These are phyloP conservation scores for Gopherus evgoodei DNA, from an alignment of 2,113 vertebrate genomes.

Conservation along the genomic window DNA sequence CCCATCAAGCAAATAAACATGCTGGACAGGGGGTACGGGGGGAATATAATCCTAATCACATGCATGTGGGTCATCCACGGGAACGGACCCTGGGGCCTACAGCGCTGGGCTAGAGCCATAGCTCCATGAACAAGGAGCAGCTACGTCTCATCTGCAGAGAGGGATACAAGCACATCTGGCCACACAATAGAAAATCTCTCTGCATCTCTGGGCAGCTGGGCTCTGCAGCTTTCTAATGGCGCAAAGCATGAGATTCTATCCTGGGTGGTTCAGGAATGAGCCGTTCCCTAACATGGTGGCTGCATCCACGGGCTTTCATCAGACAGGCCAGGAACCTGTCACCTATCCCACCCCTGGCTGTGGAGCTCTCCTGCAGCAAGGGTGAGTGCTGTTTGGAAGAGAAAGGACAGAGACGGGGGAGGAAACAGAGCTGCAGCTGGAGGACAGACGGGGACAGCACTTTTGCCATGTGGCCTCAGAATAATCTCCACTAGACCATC, in stretches of 20 bases:
- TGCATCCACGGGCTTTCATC: background rate
- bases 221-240: background rate
- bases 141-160: background rate
- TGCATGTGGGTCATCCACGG: background rate
- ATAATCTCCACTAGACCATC: background rate
- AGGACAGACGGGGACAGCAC: background rate
- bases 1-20: fast-evolving
- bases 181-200: background rate
- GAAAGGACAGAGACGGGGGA: background rate
- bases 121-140: background rate
- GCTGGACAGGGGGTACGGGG: background rate
- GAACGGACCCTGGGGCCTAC: background rate
- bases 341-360: background rate
- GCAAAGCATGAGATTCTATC: background rate
- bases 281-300: background rate
- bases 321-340: background rate
- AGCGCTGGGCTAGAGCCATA: background rate
- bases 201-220: background rate
- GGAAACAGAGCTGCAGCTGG: background rate
- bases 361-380: background rate
- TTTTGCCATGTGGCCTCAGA: background rate
- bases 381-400: background rate
- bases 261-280: background rate
- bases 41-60: fast-evolving
- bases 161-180: background rate